Base-by-base conservation (phyloP, 2,797 vertebrate genomes). In the Oreochromis mossambicus region DNA sequence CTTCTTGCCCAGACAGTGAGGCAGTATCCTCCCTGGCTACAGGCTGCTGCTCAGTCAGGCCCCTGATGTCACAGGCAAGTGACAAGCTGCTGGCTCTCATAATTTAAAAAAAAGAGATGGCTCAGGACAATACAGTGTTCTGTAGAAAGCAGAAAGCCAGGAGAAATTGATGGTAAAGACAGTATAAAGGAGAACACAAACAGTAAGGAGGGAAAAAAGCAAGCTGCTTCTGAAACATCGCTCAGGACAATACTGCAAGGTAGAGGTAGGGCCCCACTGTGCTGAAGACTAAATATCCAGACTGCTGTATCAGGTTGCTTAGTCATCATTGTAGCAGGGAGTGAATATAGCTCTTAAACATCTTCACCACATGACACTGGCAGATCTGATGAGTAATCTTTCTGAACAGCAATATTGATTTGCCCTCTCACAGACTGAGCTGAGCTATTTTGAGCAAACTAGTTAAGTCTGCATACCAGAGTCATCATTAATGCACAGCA, bases 241-340 rank as follows among this genome's bases (percentile, higher is more conserved):
- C 8, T 50, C 2, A 10, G 2, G 32, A 50, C 68, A 63, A n/a
- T 36, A n/a, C 11, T 73, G 13, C 7, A 34, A 55, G 12, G 43
- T 17, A 73, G 4, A 32, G 5, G 43, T 48, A 29, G 38, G 0
- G 21, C 36, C 0, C n/a, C 24, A 29, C 15, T 48, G 68, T 48
- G 68, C 68, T 73, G 43, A 73, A 77, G 6, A 38, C 19, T 1
- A 75, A 34, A 76, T 24, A 77, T 55, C 13, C 46, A 81, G 43
- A 76, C 55, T 83, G 77, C 84, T 87, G 85, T 83, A 84, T 51
- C 34, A 79, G 79, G 82, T 52, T 92, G 90, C 92, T 93, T 83
- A 91, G 91, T 95, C 94, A 92, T 90, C 73, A 79, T 79, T 52
- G 77, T 4, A n/a, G 43, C 51, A 54, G 26, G 43, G 68, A 48